Percentiles rank a stretch among this genome's conserved stretches.
Evolutionary conservation across 1,140 invertebrate species (phyloP).

Genomic region (Drosophila fuyamai): DNA sequence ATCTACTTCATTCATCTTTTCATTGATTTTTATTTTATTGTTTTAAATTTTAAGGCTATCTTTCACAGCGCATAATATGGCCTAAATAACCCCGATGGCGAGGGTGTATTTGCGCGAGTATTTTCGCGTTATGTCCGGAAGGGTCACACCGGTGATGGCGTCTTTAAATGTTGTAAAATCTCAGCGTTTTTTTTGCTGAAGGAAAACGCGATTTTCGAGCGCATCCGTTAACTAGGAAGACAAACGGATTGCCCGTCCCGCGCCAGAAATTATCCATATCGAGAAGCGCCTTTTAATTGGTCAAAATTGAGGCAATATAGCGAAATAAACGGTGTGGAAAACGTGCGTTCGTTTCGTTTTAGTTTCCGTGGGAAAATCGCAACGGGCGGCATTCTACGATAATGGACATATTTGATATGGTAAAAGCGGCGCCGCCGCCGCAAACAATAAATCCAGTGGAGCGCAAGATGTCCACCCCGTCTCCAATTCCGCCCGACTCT

Average conservation of each 20-base stretch:
- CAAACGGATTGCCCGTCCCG: neutral
- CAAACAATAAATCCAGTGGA: conserved; percentile 12
- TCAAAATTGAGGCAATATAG: no score
- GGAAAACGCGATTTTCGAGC: conserved; percentile 16
- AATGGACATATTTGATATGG: conserved; percentile 69
- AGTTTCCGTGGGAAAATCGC: conserved; percentile 1
- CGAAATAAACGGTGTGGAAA: neutral
- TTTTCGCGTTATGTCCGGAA: neutral
- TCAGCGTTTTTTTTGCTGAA: conserved; percentile 9
- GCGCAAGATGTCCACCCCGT: neutral
- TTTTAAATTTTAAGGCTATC: no score
- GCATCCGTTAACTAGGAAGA: neutral
- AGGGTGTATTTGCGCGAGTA: no score
- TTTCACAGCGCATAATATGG: no score
- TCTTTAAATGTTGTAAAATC: conserved; percentile 4
- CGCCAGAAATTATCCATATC: neutral
- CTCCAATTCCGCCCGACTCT: conserved; percentile 17
- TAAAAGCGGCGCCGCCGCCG: conserved; percentile 62
- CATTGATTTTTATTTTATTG: no score
- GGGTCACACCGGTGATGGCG: conserved; percentile 14
- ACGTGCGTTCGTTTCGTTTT: neutral
- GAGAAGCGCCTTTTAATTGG: neutral
- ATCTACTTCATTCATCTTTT: no score
- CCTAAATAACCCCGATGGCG: neutral
- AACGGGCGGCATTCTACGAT: conserved; percentile 1